Evolutionary conservation across 2,797 vertebrate species (phyloP).

Genomic region (Clarias laeviceps): DNA sequence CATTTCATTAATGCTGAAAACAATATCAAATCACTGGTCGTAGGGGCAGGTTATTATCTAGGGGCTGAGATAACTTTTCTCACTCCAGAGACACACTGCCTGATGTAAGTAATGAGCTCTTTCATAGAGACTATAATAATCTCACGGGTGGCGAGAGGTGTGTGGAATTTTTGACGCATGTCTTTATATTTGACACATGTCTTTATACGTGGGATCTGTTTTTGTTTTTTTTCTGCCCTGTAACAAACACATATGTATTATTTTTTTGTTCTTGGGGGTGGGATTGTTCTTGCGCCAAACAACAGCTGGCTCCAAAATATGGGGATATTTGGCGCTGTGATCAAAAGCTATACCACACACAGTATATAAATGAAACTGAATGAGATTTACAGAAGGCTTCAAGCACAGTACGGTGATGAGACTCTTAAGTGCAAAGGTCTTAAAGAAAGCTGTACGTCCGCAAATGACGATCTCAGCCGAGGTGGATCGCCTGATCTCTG

Average conservation of each 20-base stretch:
- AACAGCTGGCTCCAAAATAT: constrained; percentile 24
- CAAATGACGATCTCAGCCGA: no score
- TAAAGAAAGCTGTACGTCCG: no score
- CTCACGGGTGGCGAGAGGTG: constrained; percentile 1
- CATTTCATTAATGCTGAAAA: constrained; percentile 44
- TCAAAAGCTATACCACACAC: constrained; percentile 21
- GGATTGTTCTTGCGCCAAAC: constrained; percentile 37
- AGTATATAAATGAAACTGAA: no score
- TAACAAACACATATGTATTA: constrained; percentile 48
- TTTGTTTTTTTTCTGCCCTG: not conserved
- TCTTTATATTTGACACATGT: constrained; percentile 43
- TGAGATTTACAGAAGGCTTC: no score
- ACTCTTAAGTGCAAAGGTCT: no score
- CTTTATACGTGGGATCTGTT: constrained; percentile 21
- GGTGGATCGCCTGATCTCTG: no score
- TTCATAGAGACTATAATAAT: not conserved
- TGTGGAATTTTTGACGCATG: constrained; percentile 21
- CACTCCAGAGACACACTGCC: constrained; percentile 27
- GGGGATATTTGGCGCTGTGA: constrained; percentile 39
- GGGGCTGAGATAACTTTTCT: constrained; percentile 20
- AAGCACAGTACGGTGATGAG: no score
- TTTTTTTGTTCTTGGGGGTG: constrained; percentile 42
- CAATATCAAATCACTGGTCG: constrained; percentile 39
- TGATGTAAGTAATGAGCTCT: not conserved
- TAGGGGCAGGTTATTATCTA: constrained; percentile 41